phyloP scores from a whole-genome alignment of 35 echinoderm and acorn worm species.

The Diadema setosum region DNA sequence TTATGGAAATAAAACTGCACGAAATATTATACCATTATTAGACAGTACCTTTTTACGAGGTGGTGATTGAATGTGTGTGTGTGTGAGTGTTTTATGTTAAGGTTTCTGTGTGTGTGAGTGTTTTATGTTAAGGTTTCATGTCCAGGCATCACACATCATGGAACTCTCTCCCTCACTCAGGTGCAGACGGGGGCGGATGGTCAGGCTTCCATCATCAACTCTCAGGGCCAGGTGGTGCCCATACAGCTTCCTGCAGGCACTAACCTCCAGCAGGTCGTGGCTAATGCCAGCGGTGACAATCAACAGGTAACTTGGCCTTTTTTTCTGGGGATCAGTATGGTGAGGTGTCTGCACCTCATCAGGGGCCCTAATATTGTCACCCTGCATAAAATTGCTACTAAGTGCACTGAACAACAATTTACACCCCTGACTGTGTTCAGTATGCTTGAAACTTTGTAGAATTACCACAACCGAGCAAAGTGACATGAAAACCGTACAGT shows the following conservation, averaged over 20 bases:
- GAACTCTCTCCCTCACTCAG: background rate
- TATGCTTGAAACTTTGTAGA: too few relatives aligned
- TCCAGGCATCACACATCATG: too few relatives aligned
- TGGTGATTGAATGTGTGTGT: too few relatives aligned
- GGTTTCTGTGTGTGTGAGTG: too few relatives aligned
- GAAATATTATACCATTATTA: too few relatives aligned
- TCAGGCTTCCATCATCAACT: background rate
- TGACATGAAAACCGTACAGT: background rate
- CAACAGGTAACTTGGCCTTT: conserved; percentile 21
- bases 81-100: too few relatives aligned
- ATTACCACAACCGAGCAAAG: background rate
- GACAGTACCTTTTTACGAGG: too few relatives aligned
- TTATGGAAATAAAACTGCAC: too few relatives aligned
- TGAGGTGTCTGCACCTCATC: background rate
- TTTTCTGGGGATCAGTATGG: too few relatives aligned
- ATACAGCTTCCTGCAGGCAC: conserved; percentile 3
- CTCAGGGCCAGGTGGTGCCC: background rate
- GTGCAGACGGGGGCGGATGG: background rate
- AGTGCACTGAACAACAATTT: background rate
- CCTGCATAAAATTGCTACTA: background rate
- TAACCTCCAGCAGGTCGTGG: background rate
- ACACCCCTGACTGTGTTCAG: background rate
- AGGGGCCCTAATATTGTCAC: too few relatives aligned
- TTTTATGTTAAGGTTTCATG: too few relatives aligned
- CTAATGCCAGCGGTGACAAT: background rate